These are phyloP conservation scores for Stichodactyla mertensii DNA, from an alignment of 64 coral and sea anemone genomes.

Conservation along the genomic window DNA sequence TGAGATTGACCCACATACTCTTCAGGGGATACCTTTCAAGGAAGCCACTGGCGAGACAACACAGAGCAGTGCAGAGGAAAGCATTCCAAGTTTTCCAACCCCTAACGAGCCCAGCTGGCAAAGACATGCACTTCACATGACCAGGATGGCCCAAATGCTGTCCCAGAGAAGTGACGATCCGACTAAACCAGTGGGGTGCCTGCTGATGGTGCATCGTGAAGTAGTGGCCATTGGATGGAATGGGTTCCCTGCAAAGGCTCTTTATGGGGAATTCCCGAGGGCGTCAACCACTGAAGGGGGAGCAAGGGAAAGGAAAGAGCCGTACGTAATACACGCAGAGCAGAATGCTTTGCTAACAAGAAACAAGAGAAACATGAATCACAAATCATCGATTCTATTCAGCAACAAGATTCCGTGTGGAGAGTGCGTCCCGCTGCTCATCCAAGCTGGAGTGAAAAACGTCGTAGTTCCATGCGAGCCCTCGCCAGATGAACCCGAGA, in stretches of 20 bases:
- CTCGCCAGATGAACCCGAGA: neutral
- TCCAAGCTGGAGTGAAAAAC: conserved; percentile 49
- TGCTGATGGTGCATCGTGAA: conserved; percentile 1
- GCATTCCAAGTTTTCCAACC: neutral
- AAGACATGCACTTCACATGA: conserved; percentile 7
- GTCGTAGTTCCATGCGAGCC: conserved; percentile 19
- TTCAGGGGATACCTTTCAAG: neutral
- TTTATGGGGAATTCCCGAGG: conserved; percentile 37
- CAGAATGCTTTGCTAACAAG: conserved; percentile 62
- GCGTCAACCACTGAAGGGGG: conserved; percentile 3
- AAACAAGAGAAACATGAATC: conserved; percentile 33
- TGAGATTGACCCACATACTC: neutral
- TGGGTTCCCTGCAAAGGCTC: conserved; percentile 30
- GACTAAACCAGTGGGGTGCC: conserved; percentile 6
- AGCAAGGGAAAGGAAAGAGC: conserved; percentile 25
- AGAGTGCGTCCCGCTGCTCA: conserved; percentile 60
- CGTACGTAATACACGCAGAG: conserved; percentile 78
- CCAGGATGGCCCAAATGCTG: conserved; percentile 26
- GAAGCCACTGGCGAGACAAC: neutral
- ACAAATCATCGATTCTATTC: conserved; percentile 38
- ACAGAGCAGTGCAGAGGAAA: neutral
- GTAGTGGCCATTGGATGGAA: conserved; percentile 34
- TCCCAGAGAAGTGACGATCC: conserved; percentile 42
- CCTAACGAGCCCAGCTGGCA: neutral
- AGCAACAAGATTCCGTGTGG: conserved; percentile 51